Conservation (phyloP, 2,797 vertebrate species). For the Dallia pectoralis region DNA sequence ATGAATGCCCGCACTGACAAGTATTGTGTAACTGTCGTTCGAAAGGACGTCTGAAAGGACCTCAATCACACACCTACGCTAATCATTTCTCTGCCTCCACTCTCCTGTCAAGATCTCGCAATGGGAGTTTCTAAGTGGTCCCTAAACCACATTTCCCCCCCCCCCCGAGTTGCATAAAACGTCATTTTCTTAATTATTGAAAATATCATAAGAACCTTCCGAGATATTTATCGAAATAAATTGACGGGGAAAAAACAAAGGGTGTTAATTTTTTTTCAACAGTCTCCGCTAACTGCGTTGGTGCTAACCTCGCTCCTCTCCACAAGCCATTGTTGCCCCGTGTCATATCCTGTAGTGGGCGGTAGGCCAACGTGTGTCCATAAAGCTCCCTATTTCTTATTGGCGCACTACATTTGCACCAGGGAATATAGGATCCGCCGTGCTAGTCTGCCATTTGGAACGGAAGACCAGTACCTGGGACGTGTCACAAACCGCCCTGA, state of each 20-base stretch:
- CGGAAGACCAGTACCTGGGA: slow-evolving; percentile 25
- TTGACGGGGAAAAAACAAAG: neutral
- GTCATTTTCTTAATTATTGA: no score
- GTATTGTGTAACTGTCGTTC: slow-evolving; percentile 58
- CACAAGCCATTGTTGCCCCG: slow-evolving; percentile 6
- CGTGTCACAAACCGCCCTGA: slow-evolving; percentile 27
- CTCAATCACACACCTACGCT: slow-evolving; percentile 59
- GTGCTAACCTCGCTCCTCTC: slow-evolving; percentile 17
- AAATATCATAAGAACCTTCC: neutral
- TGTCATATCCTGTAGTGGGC: slow-evolving; percentile 31
- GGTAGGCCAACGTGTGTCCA: slow-evolving; percentile 9
- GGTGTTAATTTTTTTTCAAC: slow-evolving; percentile 39
- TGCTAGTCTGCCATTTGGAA: neutral
- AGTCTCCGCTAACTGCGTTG: slow-evolving; percentile 46
- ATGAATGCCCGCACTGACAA: slow-evolving; percentile 56
- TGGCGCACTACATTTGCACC: neutral
- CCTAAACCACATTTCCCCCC: slow-evolving; percentile 7
- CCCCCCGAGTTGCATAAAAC: neutral
- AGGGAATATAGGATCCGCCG: neutral
- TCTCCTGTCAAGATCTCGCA: slow-evolving; percentile 48
- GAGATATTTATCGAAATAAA: neutral
- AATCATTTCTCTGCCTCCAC: slow-evolving; percentile 39
- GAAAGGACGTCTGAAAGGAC: slow-evolving; percentile 44
- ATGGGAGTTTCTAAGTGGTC: slow-evolving; percentile 57
- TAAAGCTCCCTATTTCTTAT: neutral